Conservation (phyloP, 1,140 invertebrate genomes). For the Nasonia giraulti region DNA sequence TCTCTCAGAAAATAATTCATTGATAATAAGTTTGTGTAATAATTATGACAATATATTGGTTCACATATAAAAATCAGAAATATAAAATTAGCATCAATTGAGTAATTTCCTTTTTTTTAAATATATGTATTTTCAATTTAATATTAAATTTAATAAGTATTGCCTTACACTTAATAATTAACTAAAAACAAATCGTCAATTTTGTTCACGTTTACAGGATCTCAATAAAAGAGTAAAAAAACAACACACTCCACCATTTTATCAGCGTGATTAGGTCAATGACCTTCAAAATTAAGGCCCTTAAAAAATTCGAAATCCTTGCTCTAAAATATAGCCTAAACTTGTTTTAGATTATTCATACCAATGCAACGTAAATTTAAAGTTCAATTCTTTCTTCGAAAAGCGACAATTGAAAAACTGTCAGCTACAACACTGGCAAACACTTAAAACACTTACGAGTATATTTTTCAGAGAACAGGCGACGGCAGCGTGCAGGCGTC, state of each 20-base stretch:
- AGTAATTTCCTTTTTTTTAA: too few relatives aligned
- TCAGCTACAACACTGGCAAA: neutral
- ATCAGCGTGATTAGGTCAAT: neutral
- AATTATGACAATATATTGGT: too few relatives aligned
- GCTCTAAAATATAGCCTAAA: neutral
- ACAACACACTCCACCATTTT: neutral
- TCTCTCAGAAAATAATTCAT: neutral
- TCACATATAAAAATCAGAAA: neutral
- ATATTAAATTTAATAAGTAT: too few relatives aligned
- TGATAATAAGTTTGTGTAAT: neutral
- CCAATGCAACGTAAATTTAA: neutral
- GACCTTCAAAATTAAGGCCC: constrained; percentile 13
- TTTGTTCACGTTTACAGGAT: neutral
- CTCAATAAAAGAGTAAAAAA: too few relatives aligned
- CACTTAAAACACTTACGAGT: neutral
- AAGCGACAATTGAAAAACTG: neutral
- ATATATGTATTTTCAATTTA: too few relatives aligned
- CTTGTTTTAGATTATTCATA: too few relatives aligned
- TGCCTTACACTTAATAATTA: too few relatives aligned
- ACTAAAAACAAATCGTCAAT: neutral
- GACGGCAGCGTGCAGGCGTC: neutral
- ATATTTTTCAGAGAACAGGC: neutral
- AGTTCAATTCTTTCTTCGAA: neutral
- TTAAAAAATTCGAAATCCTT: neutral
- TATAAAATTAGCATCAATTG: neutral